phyloP scores from a whole-genome alignment of 2,797 vertebrate genomes.

The Eulemur albifrons region DNA sequence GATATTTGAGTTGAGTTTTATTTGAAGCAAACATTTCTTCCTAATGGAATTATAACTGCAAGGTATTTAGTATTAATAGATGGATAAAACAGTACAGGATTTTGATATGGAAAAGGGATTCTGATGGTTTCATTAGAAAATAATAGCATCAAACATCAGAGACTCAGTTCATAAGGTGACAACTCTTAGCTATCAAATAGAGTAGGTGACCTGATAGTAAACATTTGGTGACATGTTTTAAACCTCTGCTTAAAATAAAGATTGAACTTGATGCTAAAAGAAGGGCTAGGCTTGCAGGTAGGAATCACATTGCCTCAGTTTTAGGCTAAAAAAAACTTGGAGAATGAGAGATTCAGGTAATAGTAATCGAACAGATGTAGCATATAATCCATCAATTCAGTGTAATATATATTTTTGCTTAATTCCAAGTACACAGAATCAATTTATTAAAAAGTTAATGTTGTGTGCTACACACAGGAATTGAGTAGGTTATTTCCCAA shows the following conservation, averaged over 20 bases:
- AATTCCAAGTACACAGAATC: background rate
- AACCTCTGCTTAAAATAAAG: background rate
- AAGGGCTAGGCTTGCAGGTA: background rate
- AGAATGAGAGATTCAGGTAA: background rate
- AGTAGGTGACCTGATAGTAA: background rate
- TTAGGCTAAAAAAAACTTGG: background rate
- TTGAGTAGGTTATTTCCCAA: background rate
- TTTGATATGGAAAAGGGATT: background rate
- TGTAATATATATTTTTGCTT: background rate
- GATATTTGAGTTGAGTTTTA: background rate
- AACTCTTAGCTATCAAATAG: background rate
- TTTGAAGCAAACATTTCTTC: background rate
- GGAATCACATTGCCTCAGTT: background rate
- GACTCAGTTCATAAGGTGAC: background rate
- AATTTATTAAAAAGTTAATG: background rate
- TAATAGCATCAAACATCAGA: background rate
- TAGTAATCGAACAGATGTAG: background rate
- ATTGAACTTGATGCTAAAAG: background rate
- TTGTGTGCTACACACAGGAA: background rate
- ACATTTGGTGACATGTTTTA: background rate
- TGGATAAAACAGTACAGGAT: background rate
- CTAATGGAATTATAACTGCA: background rate
- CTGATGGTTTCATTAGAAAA: background rate
- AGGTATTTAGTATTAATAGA: background rate
- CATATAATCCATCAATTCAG: background rate